Evolutionary conservation across 2,113 vertebrate species (phyloP).

Genomic region (Podocnemis expansa): DNA sequence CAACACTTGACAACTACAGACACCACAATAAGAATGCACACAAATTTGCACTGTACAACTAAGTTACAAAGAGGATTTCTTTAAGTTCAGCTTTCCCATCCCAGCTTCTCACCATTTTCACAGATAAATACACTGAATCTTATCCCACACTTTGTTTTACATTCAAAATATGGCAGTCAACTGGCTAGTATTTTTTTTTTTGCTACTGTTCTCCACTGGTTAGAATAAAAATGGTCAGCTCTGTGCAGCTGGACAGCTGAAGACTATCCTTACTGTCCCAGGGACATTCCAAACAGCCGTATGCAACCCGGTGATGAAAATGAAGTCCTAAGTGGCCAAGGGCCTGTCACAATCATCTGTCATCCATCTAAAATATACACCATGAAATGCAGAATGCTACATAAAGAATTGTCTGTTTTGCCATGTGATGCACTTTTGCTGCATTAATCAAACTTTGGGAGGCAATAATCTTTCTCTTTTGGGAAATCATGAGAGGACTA

Average conservation of each 20-base stretch:
- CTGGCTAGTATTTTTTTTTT: neutral
- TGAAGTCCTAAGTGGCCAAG: neutral
- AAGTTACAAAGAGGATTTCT: neutral
- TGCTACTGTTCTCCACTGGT: neutral
- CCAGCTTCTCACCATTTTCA: neutral
- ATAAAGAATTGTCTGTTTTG: neutral
- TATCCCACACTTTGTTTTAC: neutral
- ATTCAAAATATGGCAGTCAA: neutral
- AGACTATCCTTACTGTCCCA: neutral
- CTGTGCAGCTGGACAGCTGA: neutral
- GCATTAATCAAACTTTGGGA: constrained; percentile 3
- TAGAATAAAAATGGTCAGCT: neutral
- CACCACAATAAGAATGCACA: neutral
- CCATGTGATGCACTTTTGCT: constrained; percentile 19
- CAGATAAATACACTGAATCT: neutral
- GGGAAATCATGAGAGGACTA: constrained; percentile 58
- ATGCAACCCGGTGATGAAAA: neutral
- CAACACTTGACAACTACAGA: neutral
- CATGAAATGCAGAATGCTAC: neutral
- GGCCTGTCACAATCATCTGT: neutral
- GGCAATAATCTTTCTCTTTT: constrained; percentile 29
- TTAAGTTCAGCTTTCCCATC: neutral
- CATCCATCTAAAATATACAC: neutral
- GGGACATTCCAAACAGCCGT: neutral
- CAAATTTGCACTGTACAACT: neutral